Percentiles rank a stretch among this genome's conserved stretches.
Conservation (phyloP, 2,797 vertebrate species). For the Chiroxiphia lanceolata region DNA sequence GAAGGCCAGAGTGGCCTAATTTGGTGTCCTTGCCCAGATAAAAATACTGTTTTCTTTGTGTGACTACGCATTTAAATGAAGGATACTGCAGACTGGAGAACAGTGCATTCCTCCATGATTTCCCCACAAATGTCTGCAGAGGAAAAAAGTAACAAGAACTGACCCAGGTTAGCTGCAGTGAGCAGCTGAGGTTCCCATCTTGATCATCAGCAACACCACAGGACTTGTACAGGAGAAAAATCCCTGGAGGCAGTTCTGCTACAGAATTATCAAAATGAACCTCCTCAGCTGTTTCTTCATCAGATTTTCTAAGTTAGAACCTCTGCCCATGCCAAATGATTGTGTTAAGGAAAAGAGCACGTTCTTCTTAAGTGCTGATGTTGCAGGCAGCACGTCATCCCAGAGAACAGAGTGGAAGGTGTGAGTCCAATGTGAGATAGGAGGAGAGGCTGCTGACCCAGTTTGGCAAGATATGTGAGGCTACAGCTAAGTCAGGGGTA, state of each 20-base stretch:
- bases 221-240: background rate
- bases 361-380: background rate
- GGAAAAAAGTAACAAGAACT: background rate
- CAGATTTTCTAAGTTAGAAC: background rate
- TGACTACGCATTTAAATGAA: background rate
- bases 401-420: background rate
- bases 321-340: background rate
- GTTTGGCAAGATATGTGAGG: rapidly evolving
- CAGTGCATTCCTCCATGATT: background rate
- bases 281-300: background rate
- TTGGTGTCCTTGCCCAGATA: background rate
- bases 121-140: background rate
- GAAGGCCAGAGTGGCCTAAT: background rate
- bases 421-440: background rate
- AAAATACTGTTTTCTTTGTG: background rate
- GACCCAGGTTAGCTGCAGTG: background rate
- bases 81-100: background rate
- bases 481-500: background rate
- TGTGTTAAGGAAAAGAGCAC: background rate
- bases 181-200: background rate
- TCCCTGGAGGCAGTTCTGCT: background rate
- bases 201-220: background rate
- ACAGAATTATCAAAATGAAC: background rate
- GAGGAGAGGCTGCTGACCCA: background rate
- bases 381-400: background rate